Conservation (phyloP, 2,888 invertebrate genomes). For the Deladenus siricidicola region DNA sequence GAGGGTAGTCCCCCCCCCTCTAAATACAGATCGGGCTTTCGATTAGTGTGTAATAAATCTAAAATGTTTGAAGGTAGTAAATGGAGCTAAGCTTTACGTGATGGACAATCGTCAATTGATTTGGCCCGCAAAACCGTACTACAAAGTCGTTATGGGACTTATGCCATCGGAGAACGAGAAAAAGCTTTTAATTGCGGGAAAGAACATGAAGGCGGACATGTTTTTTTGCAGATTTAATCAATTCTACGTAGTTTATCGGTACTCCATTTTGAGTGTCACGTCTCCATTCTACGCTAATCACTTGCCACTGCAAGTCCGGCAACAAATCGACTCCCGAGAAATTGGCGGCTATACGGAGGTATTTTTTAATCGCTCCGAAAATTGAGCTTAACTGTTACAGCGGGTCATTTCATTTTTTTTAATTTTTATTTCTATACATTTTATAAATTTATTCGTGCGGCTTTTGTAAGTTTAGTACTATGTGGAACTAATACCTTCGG, state of each 20-base stretch:
- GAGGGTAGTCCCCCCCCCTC: no score
- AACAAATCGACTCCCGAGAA: not conserved
- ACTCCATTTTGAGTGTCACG: not conserved
- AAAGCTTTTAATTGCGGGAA: not conserved
- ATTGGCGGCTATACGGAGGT: not conserved
- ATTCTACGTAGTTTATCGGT: conserved; percentile 1
- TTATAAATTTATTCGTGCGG: not conserved
- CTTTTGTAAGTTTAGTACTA: not conserved
- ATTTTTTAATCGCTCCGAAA: no score
- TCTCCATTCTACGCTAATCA: not conserved
- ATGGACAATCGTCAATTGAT: not conserved
- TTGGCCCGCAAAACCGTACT: not conserved
- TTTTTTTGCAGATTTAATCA: not conserved
- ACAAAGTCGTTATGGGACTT: not conserved
- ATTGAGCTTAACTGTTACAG: no score
- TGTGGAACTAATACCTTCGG: not conserved
- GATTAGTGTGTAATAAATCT: no score
- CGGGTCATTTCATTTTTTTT: no score
- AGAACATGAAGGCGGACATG: not conserved
- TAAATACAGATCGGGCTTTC: no score
- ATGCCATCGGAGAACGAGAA: not conserved
- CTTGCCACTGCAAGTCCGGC: not conserved
- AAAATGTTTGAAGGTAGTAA: no score
- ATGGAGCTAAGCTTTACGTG: not conserved
- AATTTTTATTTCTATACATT: no score